A percentile compares a stretch with the other conserved stretches of the same genome.
These are phyloP conservation scores for Didymodactylos carnosus DNA, from an alignment of 2,888 invertebrate species.

Conservation along the genomic window DNA sequence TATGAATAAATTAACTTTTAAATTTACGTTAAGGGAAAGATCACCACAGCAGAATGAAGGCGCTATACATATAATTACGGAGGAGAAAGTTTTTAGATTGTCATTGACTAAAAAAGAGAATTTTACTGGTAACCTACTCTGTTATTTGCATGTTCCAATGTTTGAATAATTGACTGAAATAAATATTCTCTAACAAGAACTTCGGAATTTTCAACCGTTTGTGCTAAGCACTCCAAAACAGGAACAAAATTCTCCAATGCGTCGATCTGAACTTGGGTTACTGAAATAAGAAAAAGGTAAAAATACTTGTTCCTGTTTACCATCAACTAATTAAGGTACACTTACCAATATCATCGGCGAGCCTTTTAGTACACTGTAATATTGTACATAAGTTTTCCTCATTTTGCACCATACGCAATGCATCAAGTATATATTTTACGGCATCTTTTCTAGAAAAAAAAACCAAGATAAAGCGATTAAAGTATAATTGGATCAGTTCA, in stretches of 20 bases:
- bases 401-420: background rate
- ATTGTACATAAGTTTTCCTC: background rate
- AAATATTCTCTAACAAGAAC: background rate
- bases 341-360: background rate
- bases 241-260: background rate
- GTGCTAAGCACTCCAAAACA: background rate
- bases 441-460: background rate
- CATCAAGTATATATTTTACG: background rate
- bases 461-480: no score
- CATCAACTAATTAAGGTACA: background rate
- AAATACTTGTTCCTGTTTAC: background rate
- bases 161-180: background rate
- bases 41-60: no score
- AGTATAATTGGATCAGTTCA: no score
- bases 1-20: background rate
- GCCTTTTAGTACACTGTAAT: background rate
- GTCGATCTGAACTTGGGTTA: background rate
- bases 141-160: background rate
- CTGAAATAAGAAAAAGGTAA: background rate
- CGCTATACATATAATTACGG: no score
- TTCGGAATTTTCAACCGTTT: background rate
- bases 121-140: no score
- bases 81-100: no score
- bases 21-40: no score
- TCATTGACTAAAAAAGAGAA: no score